Percentiles rank a stretch among this genome's conserved stretches.
Evolutionary conservation across 2,797 vertebrate species (phyloP).

Genomic region (Valencia hispanica): DNA sequence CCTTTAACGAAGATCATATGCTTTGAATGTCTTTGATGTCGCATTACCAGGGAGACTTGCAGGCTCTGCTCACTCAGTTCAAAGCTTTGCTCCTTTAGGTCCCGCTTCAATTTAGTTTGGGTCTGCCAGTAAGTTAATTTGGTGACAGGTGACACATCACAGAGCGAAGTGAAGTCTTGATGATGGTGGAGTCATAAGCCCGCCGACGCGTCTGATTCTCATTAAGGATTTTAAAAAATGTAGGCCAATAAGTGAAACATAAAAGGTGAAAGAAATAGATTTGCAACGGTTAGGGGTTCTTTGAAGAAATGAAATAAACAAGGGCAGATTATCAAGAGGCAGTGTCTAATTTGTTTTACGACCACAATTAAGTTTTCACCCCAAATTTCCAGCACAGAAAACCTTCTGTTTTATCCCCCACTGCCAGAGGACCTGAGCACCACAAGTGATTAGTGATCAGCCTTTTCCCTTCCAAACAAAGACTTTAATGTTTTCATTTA

Average conservation of each 20-base stretch:
- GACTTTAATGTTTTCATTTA: not conserved
- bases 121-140: slow-evolving; percentile 50
- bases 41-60: slow-evolving; percentile 43
- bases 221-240: not conserved
- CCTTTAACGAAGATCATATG: slow-evolving; percentile 71
- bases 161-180: slow-evolving; percentile 52
- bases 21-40: slow-evolving; percentile 71
- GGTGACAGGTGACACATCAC: slow-evolving; percentile 71
- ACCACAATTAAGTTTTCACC: not conserved
- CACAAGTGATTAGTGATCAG: not conserved
- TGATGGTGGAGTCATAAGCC: slow-evolving; percentile 37
- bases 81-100: slow-evolving; percentile 52
- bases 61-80: slow-evolving; percentile 57
- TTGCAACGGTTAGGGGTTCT: not conserved
- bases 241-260: slow-evolving; percentile 4
- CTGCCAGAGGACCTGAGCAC: not conserved
- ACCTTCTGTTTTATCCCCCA: not conserved
- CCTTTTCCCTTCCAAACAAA: not conserved
- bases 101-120: slow-evolving; percentile 48
- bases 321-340: not conserved
- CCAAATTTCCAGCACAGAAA: not conserved
- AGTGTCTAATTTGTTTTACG: not conserved
- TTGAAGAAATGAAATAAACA: not conserved
- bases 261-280: not conserved
- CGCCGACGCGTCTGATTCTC: slow-evolving; percentile 29